These are phyloP conservation scores for Rhagium mordax DNA, from an alignment of 2,888 invertebrate genomes.

Conservation along the genomic window DNA sequence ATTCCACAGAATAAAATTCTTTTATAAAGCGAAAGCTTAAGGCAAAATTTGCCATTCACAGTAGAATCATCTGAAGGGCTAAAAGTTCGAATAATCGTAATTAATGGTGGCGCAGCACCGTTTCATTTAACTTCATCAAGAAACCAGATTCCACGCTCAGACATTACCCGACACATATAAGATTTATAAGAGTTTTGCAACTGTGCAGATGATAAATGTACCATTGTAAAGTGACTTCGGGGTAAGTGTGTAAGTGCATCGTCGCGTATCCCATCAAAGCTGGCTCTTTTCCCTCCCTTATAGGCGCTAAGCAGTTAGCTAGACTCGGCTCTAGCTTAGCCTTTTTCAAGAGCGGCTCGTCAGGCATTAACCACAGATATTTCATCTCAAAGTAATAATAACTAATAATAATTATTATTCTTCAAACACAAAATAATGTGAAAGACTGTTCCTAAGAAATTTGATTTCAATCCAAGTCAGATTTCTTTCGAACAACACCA, in stretches of 20 bases:
- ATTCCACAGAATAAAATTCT: not conserved
- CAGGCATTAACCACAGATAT: not conserved
- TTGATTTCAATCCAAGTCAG: too few relatives aligned
- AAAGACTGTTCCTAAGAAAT: too few relatives aligned
- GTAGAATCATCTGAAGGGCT: not conserved
- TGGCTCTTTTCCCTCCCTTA: not conserved
- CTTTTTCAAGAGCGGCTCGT: not conserved
- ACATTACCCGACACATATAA: slow-evolving; percentile 20
- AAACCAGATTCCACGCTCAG: slow-evolving; percentile 19
- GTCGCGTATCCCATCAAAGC: slow-evolving; percentile 16
- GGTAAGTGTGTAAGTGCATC: slow-evolving; percentile 25
- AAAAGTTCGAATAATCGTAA: slow-evolving; percentile 7
- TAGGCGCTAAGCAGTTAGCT: slow-evolving; percentile 15
- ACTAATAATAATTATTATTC: too few relatives aligned
- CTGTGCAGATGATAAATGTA: slow-evolving; percentile 37
- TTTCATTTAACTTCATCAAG: slow-evolving; percentile 7
- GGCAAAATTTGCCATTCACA: not conserved
- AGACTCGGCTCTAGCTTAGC: not conserved
- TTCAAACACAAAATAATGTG: too few relatives aligned
- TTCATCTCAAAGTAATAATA: too few relatives aligned
- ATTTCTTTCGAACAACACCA: too few relatives aligned
- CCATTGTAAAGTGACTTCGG: slow-evolving; percentile 25
- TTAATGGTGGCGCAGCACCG: slow-evolving; percentile 14
- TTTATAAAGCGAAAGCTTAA: not conserved
- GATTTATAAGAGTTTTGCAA: slow-evolving; percentile 33